Percentiles rank a stretch among this genome's conserved stretches.
Evolutionary conservation across 1,140 invertebrate species (phyloP).

Genomic region (Planococcus citri): DNA sequence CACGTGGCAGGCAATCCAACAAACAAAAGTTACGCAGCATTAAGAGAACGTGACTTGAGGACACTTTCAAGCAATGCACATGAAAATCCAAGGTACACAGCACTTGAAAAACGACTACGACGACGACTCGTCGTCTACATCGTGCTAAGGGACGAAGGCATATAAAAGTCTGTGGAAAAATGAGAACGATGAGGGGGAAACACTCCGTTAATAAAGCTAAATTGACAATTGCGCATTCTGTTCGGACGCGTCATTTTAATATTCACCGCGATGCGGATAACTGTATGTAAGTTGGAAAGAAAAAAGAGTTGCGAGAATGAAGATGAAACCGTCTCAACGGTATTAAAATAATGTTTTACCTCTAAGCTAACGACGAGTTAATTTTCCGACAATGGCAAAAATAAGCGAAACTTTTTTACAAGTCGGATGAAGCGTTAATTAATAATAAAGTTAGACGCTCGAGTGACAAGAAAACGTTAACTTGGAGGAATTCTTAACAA

Average conservation of each 20-base stretch:
- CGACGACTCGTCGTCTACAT: too few relatives aligned
- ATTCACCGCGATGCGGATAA: conserved; percentile 5
- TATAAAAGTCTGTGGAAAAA: too few relatives aligned
- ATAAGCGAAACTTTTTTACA: conserved; percentile 3
- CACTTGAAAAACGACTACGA: too few relatives aligned
- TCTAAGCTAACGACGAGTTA: not conserved
- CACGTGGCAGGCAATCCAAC: too few relatives aligned
- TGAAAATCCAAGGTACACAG: too few relatives aligned
- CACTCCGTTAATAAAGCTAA: conserved; percentile 1
- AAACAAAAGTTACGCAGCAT: too few relatives aligned
- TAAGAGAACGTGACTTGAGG: too few relatives aligned
- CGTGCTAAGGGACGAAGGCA: too few relatives aligned
- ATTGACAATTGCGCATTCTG: not conserved
- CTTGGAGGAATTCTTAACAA: not conserved
- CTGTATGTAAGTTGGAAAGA: not conserved
- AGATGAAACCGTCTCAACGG: conserved; percentile 1
- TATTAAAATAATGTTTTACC: conserved; percentile 4
- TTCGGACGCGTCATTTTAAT: conserved; percentile 6
- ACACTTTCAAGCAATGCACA: too few relatives aligned
- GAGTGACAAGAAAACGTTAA: conserved; percentile 6
- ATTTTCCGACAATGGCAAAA: conserved; percentile 6
- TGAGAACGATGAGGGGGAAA: too few relatives aligned
- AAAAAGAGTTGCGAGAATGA: not conserved
- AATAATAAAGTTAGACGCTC: not conserved
- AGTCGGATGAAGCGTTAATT: not conserved